These are phyloP conservation scores for Erithacus rubecula DNA, from an alignment of 2,797 vertebrate species.

Conservation along the genomic window DNA sequence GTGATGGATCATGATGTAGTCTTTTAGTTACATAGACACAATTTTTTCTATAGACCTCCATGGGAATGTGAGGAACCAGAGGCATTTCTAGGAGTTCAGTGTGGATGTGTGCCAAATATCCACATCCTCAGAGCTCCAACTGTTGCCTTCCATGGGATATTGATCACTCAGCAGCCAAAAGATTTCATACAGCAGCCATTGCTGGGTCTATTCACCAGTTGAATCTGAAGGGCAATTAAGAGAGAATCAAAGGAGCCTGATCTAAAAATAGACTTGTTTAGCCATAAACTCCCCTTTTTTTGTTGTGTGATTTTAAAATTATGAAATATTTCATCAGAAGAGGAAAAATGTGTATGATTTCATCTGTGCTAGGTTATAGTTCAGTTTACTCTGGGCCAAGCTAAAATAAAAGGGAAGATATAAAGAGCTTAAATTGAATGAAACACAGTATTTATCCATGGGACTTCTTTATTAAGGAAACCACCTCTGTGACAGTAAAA, in stretches of 20 bases:
- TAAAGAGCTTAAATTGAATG: conserved; percentile 14
- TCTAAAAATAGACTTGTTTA: neutral
- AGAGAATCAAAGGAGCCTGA: neutral
- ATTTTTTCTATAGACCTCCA: neutral
- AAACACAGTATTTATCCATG: neutral
- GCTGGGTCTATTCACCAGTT: neutral
- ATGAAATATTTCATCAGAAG: neutral
- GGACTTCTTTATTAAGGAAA: conserved; percentile 26
- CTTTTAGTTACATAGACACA: neutral
- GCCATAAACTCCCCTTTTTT: neutral
- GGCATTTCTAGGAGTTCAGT: neutral
- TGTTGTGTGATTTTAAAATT: neutral
- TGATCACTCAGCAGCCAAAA: neutral
- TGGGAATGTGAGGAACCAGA: neutral
- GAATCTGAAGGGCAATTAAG: neutral
- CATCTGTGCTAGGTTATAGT: neutral
- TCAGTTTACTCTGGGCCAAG: neutral
- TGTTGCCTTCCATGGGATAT: neutral
- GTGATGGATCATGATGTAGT: neutral
- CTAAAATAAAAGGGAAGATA: neutral
- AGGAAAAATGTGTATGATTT: neutral
- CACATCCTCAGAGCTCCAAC: neutral
- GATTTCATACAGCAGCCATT: neutral
- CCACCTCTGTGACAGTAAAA: conserved; percentile 16
- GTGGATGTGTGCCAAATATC: neutral